Base-by-base conservation (phyloP, 2,888 invertebrate species). In the Netelia virgata region DNA sequence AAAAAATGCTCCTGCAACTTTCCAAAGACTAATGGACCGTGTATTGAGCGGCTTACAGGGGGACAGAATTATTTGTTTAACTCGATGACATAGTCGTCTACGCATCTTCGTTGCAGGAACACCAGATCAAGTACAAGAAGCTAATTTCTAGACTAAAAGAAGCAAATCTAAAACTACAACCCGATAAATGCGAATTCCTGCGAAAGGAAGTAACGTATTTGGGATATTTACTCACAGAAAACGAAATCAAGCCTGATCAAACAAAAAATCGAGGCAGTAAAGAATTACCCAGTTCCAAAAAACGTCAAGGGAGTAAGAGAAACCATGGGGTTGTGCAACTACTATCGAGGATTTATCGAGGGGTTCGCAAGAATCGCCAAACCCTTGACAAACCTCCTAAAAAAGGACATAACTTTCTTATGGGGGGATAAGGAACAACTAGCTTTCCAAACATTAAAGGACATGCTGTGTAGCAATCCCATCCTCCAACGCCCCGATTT, bases 11-110 rank as follows among this genome's bases (percentile, higher is more conserved):
- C 91, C 91, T 0, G 87, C 90, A 1, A 91, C 90, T 0, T 92
- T 92, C 76, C 90, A 90, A 57, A 72, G 90, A 0, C 20, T 90
- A 5, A 93, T 93, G 91, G 87, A 92, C 61, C 70, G 81, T 6
- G 87, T 89, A 1, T 80, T 92, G 18, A 76, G 85, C 0, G 90
- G 84, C 1, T 18, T 84, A 14, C 81, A 84, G 55, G 28, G 28
- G 28, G 0, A 28, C 3, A 28, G 28, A 5, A 28, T 28, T 28
- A 28, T 28, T 28, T 28, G 28, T 5, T 3, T 53, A 53, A 5
- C 53, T 14, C 53, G 14, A 70, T 53, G 23, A 53, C 3, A 28
- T 28, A 53, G 80, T 80, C 0, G 50, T 80, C 3, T 63, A 80
- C 10, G 63, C 83, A 10, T 53, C 80, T 0, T 68, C 79, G 5